Evolutionary conservation across 2,113 vertebrate genomes (phyloP).

Genomic region (Marmota flaviventris): DNA sequence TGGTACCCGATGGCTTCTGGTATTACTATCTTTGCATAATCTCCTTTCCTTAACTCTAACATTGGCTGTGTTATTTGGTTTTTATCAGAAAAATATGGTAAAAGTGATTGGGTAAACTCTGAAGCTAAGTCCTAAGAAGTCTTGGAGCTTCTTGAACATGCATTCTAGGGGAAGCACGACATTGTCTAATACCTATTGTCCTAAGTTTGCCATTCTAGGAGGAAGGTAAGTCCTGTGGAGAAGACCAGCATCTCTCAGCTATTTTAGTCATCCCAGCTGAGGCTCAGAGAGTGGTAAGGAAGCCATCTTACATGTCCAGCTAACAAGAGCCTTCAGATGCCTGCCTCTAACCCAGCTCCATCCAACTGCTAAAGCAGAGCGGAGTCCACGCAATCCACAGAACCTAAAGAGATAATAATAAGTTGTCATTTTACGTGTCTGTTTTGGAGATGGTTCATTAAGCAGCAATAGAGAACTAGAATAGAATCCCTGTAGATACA

Average conservation of each 20-base stretch:
- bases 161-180: neutral
- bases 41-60: neutral
- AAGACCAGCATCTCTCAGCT: neutral
- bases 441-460: neutral
- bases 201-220: neutral
- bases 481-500: neutral
- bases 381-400: neutral
- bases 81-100: neutral
- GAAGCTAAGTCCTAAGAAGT: neutral
- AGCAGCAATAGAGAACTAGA: neutral
- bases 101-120: neutral
- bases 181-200: neutral
- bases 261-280: neutral
- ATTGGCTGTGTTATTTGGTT: neutral
- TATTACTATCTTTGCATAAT: too few species aligned
- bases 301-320: neutral
- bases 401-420: neutral
- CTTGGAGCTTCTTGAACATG: neutral
- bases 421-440: neutral
- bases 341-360: neutral
- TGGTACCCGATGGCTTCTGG: neutral
- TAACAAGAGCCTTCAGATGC: neutral
- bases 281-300: neutral
- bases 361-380: neutral
- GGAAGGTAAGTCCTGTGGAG: neutral